A percentile compares a stretch with the other conserved stretches of the same genome.
Evolutionary conservation across 1,140 invertebrate species (phyloP).

Genomic region (Pseudomyrmex flavicornis): DNA sequence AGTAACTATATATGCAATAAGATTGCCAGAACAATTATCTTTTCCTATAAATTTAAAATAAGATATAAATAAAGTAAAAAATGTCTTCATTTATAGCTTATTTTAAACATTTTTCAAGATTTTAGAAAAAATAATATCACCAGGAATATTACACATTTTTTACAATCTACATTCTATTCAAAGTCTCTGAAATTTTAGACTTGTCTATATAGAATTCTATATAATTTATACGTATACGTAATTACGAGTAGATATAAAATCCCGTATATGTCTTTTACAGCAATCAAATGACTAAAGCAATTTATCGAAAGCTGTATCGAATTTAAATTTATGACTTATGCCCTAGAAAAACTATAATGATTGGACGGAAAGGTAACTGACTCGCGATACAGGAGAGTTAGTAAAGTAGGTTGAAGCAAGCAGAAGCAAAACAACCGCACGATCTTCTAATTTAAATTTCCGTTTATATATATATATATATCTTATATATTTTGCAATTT

Average conservation of each 20-base stretch:
- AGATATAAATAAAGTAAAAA: too few relatives aligned
- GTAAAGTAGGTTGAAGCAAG: constrained; percentile 17
- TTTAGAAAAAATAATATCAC: too few relatives aligned
- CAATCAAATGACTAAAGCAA: constrained; percentile 8
- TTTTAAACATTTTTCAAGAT: too few relatives aligned
- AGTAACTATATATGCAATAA: constrained; percentile 8
- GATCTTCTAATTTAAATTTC: constrained; percentile 20
- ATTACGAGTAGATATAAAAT: too few relatives aligned
- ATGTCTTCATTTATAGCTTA: too few relatives aligned
- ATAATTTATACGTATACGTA: not conserved
- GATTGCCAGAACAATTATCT: not conserved
- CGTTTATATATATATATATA: not conserved
- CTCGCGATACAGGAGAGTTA: not conserved
- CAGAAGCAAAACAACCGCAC: not conserved
- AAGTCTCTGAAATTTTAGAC: not conserved
- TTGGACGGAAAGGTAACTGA: constrained; percentile 14
- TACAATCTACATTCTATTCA: too few relatives aligned
- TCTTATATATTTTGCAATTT: not conserved
- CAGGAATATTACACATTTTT: too few relatives aligned
- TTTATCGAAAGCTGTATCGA: constrained; percentile 30
- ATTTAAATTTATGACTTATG: constrained; percentile 27
- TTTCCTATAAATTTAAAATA: not conserved
- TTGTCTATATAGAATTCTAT: not conserved
- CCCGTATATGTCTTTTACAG: not conserved
- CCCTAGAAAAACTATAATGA: constrained; percentile 42